A percentile compares a stretch with the other conserved stretches of the same genome.
Conservation (phyloP, 2,113 vertebrate genomes). For the Aegypius monachus region DNA sequence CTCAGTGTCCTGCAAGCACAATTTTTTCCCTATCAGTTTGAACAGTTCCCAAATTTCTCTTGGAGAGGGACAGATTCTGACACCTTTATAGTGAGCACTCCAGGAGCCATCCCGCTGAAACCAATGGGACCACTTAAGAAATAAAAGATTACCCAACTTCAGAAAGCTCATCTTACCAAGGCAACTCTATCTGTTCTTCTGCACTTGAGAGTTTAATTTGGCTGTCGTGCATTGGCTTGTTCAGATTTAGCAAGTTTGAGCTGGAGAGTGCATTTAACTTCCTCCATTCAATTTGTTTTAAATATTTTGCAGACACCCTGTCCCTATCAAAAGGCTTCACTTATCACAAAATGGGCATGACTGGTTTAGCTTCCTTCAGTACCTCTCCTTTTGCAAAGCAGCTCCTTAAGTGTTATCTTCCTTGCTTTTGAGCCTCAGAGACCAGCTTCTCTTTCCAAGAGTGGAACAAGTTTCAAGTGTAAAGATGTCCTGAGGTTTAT, state of each 20-base stretch:
- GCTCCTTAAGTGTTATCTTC: neutral
- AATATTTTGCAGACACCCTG: neutral
- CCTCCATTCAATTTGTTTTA: neutral
- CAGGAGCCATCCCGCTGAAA: neutral
- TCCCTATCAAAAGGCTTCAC: neutral
- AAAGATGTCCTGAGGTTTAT: neutral
- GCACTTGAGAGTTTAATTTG: neutral
- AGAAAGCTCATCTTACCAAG: neutral
- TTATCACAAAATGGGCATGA: neutral
- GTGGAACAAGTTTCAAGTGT: neutral
- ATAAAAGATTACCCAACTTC: neutral
- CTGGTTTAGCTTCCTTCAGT: neutral
- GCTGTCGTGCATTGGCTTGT: accelerated
- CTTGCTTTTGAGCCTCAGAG: neutral
- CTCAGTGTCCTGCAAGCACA: neutral
- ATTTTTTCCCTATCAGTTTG: neutral
- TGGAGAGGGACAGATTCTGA: neutral
- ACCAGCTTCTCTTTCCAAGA: neutral
- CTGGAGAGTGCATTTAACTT: neutral
- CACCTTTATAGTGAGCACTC: neutral
- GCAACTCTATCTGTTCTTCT: neutral
- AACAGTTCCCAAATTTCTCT: neutral
- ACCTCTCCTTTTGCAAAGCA: neutral
- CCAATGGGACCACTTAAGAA: neutral
- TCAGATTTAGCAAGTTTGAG: neutral